Percentiles rank a stretch among this genome's conserved stretches.
These are phyloP conservation scores for Megaceryle torquata DNA, from an alignment of 2,113 vertebrate genomes.

Conservation along the genomic window DNA sequence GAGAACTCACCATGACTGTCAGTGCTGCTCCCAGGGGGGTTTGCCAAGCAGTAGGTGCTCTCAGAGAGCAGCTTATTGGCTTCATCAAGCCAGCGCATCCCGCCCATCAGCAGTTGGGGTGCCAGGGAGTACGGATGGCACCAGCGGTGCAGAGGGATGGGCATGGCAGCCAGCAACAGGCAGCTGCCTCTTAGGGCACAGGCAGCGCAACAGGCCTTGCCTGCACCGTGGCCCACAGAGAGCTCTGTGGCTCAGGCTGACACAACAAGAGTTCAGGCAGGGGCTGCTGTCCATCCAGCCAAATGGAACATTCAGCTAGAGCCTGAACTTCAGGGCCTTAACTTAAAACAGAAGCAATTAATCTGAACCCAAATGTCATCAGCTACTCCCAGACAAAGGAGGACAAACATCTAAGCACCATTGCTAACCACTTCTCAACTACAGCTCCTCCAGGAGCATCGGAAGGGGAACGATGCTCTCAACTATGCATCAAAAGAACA, in stretches of 20 bases:
- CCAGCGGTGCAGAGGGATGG: accelerated
- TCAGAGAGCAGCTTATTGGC: not conserved
- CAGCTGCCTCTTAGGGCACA: not conserved
- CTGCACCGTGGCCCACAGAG: not conserved
- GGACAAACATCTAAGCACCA: not conserved
- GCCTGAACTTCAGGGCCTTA: not conserved
- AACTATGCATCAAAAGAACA: not conserved
- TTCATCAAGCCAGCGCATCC: not conserved
- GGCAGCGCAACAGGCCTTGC: not conserved
- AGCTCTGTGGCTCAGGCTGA: not conserved
- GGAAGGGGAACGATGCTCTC: not conserved
- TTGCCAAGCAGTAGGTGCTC: not conserved
- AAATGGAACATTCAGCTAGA: not conserved
- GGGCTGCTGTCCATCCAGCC: not conserved
- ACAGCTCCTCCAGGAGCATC: not conserved
- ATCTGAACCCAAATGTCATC: accelerated
- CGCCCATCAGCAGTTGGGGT: accelerated
- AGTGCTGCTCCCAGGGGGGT: not conserved
- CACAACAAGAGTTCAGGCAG: not conserved
- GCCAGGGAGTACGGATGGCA: not conserved
- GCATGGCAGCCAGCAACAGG: not conserved
- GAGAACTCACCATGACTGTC: accelerated
- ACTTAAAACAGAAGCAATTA: not conserved
- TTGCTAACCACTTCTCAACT: accelerated
- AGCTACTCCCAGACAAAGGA: not conserved